phyloP scores from a whole-genome alignment of 2,113 vertebrate genomes.

The Peromyscus polionotus region DNA sequence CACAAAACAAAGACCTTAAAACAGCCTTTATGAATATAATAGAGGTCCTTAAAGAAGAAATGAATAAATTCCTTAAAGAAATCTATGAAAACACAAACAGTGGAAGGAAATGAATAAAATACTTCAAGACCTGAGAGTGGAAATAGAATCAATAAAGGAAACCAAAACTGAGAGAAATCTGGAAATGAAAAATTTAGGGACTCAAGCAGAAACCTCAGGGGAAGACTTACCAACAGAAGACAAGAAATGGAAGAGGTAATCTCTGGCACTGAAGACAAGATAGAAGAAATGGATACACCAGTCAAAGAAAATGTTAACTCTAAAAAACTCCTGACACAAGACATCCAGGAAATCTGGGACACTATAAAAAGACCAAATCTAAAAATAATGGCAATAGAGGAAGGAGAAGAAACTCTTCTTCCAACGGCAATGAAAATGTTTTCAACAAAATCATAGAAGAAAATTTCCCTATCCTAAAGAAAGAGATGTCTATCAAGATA shows the following conservation, averaged over 20 bases:
- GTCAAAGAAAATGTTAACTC: background rate
- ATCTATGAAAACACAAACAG: background rate
- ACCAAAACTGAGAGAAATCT: background rate
- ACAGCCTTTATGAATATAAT: background rate
- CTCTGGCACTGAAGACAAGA: background rate
- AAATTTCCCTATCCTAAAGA: background rate
- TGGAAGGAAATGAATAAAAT: background rate
- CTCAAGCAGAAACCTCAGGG: background rate
- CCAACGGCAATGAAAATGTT: background rate
- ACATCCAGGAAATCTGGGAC: background rate
- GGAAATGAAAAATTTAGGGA: background rate
- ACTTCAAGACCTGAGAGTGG: background rate
- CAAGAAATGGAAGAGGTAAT: background rate
- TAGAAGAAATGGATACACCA: background rate
- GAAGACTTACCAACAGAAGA: background rate
- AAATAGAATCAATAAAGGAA: too few species aligned
- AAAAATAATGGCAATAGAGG: background rate
- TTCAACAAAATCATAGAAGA: background rate
- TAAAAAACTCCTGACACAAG: background rate
- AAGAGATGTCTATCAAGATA: background rate
- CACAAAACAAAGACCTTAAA: background rate
- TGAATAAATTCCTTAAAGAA: background rate
- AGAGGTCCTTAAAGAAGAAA: background rate
- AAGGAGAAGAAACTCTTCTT: background rate
- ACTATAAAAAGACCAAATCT: background rate